These are phyloP conservation scores for Drosophila pachea DNA, from an alignment of 1,140 invertebrate species.

Conservation along the genomic window DNA sequence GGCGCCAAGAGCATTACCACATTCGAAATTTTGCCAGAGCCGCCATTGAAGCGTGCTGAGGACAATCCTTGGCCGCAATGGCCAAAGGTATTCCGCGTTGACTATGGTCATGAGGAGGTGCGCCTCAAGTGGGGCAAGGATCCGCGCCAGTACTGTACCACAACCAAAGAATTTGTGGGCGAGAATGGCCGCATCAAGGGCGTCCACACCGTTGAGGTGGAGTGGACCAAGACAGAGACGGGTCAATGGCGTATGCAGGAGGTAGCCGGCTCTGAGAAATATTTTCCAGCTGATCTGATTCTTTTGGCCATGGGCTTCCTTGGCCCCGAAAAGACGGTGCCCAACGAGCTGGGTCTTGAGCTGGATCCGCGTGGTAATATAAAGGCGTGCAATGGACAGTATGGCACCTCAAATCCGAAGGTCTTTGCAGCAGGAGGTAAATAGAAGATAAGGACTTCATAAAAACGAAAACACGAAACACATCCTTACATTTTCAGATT, in stretches of 20 bases:
- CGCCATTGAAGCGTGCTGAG: conserved; percentile 86
- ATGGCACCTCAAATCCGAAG: conserved; percentile 89
- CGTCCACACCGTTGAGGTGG: conserved; percentile 92
- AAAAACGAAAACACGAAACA: neutral
- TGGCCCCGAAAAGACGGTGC: conserved; percentile 95
- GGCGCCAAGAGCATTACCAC: conserved; percentile 97
- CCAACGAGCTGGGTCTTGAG: conserved; percentile 89
- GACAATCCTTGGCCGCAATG: conserved; percentile 99
- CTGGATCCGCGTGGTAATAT: conserved; percentile 96
- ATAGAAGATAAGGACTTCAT: conserved; percentile 24
- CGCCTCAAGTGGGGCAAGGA: conserved; percentile 94
- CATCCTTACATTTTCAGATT: conserved; percentile 83
- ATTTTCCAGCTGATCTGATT: conserved; percentile 94
- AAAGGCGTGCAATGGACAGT: conserved; percentile 88
- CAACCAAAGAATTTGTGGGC: conserved; percentile 96
- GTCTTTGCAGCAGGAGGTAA: conserved; percentile 98
- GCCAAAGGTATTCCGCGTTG: conserved; percentile 96
- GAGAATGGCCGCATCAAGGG: conserved; percentile 94
- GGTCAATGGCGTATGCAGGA: conserved; percentile 97
- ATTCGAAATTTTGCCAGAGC: conserved; percentile 98
- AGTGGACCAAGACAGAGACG: conserved; percentile 95
- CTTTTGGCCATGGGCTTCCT: conserved; percentile 99
- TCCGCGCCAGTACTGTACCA: conserved; percentile 94
- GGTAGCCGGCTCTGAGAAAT: conserved; percentile 88
- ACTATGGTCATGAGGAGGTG: conserved; percentile 99